These are phyloP conservation scores for Hypomecis atomaria DNA, from an alignment of 2,888 invertebrate genomes.

Conservation along the genomic window DNA sequence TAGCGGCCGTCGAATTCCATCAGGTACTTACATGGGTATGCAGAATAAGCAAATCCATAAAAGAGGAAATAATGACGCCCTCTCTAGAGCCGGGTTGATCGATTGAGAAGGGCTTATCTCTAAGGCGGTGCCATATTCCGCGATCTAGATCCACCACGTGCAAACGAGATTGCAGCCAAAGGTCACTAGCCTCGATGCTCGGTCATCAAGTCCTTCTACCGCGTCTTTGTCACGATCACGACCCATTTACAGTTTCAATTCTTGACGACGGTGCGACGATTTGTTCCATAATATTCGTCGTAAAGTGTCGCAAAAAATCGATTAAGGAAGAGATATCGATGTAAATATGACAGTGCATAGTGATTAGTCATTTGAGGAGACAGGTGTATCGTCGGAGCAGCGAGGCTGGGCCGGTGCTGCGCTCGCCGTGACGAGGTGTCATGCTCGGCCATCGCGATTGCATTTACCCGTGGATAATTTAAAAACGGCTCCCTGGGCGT, in stretches of 20 bases:
- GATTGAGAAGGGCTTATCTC: constrained; percentile 16
- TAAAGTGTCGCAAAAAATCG: constrained; percentile 53
- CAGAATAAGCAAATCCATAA: constrained; percentile 14
- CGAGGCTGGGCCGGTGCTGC: constrained; percentile 39
- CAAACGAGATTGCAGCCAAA: constrained; percentile 63
- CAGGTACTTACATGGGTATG: background rate
- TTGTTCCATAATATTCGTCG: constrained; percentile 46
- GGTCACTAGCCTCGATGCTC: constrained; percentile 73
- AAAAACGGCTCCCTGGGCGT: constrained; percentile 55
- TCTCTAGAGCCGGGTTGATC: constrained; percentile 12
- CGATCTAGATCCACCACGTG: constrained; percentile 64
- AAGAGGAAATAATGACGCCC: constrained; percentile 29
- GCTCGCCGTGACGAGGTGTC: constrained; percentile 61
- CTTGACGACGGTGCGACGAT: constrained; percentile 55
- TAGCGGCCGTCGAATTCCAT: constrained; percentile 3
- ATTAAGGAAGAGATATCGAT: constrained; percentile 58
- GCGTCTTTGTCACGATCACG: constrained; percentile 76
- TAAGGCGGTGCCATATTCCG: constrained; percentile 37
- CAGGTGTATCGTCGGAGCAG: constrained; percentile 52
- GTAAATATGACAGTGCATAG: constrained; percentile 48
- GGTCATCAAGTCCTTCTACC: constrained; percentile 74
- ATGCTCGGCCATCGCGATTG: constrained; percentile 46
- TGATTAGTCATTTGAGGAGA: constrained; percentile 55
- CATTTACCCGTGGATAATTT: constrained; percentile 62
- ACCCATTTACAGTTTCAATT: constrained; percentile 77